These are phyloP conservation scores for Microcebus griseorufus DNA, from an alignment of 2,113 vertebrate species.

Conservation along the genomic window DNA sequence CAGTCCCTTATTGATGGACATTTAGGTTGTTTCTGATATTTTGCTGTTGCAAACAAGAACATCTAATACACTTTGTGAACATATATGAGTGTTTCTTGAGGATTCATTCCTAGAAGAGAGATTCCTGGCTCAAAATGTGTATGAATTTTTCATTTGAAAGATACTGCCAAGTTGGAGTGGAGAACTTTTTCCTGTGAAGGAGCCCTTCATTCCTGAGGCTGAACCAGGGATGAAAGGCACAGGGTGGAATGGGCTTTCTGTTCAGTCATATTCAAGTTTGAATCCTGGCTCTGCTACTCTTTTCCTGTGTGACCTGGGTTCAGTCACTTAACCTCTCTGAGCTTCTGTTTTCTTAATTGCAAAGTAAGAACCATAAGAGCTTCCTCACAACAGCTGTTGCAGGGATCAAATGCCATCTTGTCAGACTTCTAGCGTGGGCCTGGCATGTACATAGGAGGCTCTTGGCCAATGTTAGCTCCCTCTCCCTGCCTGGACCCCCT, in stretches of 20 bases:
- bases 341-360: slow-evolving; percentile 26
- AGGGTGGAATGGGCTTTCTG: background rate
- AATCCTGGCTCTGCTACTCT: background rate
- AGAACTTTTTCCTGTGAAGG: slow-evolving; percentile 66
- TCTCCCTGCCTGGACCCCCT: background rate
- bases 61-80: background rate
- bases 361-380: background rate
- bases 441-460: background rate
- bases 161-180: slow-evolving; percentile 62
- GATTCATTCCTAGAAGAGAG: slow-evolving; percentile 70
- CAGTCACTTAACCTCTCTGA: slow-evolving; percentile 22
- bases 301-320: slow-evolving; percentile 47
- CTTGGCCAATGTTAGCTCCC: background rate
- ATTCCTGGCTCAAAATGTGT: slow-evolving; percentile 56
- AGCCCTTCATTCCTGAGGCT: background rate
- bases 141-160: slow-evolving; percentile 72
- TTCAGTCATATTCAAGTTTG: background rate
- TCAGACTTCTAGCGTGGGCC: background rate
- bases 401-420: background rate
- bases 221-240: slow-evolving; percentile 8
- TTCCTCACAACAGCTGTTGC: background rate
- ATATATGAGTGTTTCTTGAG: slow-evolving; percentile 60
- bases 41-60: slow-evolving; percentile 33
- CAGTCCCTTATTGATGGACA: background rate
- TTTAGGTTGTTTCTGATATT: background rate